Base-by-base conservation (phyloP, 1,140 invertebrate species). In the Steinernema feltiae region DNA sequence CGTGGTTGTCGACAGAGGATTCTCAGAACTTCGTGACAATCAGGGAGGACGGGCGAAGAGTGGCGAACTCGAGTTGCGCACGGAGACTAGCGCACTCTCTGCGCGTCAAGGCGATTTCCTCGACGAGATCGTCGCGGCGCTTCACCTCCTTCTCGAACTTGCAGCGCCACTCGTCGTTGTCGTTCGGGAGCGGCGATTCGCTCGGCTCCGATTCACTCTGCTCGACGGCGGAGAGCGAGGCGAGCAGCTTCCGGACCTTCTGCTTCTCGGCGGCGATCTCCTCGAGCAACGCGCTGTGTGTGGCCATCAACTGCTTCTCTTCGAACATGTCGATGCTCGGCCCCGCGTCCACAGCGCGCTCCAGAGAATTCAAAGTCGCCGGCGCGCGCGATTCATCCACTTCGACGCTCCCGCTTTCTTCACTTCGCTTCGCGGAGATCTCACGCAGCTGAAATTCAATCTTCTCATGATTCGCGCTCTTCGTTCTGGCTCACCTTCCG, bases 211-310 rank as follows among this genome's bases (percentile, higher is more conserved):
- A 69, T 31, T 81, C 72, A 30, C 78, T 41, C 15, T 3, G 24
- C 3, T 77, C 30, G 18, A 81, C 74, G 27, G 76, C 48, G 29
- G 77, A 69, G 17, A 81, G 35, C 1, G 27, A 17, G 31, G 46
- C 71, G 15, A 81, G 71, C 17, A 81, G 46, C 1, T 79, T 73
- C 12, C 32, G 71, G 32, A 83, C 76, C 32, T 79, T 73, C n/a
- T 71, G 27, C 73, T 81, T 81, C 71, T 81, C 79, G 18, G 83
- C 79, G 27, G 53, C 72, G 31, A 83, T 83, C 32, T 81, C 80
- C 21, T 82, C 46, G 15, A 71, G 46, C 21, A 82, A 74, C 17
- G 71, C 48, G 32, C 32, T 82, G 41, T 83, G 82, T 12, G 73
- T 32, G 48, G 82, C 80, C 12, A 82, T 27, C 48, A 82, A 46